phyloP scores from a whole-genome alignment of 2,113 vertebrate genomes.

The Eulemur rufifrons region DNA sequence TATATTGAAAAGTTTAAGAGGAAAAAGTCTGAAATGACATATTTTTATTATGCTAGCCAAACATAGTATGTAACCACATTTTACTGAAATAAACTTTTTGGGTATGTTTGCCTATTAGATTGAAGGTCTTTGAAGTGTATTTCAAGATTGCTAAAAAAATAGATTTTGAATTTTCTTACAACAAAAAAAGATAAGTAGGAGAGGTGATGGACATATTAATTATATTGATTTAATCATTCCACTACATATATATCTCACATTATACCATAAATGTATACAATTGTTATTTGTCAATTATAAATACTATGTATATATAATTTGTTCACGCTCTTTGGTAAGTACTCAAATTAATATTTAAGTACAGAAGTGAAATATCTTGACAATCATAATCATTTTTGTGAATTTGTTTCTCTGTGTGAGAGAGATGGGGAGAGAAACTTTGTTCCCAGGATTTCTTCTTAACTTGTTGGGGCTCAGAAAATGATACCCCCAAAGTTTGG shows the following conservation, averaged over 20 bases:
- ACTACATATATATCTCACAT: not conserved
- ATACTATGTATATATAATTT: not conserved
- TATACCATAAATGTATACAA: not conserved
- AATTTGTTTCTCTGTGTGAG: not conserved
- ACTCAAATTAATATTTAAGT: not conserved
- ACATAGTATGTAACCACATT: not conserved
- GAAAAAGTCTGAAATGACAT: not conserved
- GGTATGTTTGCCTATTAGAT: not conserved
- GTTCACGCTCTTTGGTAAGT: not conserved
- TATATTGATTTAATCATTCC: not conserved
- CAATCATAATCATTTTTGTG: not conserved
- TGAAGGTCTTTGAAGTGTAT: not conserved
- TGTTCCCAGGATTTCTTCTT: not conserved
- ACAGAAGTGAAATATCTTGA: not conserved
- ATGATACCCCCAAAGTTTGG: not conserved
- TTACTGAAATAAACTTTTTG: not conserved
- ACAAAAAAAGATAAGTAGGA: not conserved
- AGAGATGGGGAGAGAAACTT: not conserved
- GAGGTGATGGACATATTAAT: not conserved
- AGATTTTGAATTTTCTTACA: not conserved
- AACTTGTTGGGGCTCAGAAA: not conserved
- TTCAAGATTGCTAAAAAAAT: not conserved
- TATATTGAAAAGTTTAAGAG: not conserved
- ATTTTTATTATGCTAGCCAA: not conserved
- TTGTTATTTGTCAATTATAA: not conserved